These are phyloP conservation scores for Phorcus lineatus DNA, from an alignment of 2,888 invertebrate species.

Conservation along the genomic window DNA sequence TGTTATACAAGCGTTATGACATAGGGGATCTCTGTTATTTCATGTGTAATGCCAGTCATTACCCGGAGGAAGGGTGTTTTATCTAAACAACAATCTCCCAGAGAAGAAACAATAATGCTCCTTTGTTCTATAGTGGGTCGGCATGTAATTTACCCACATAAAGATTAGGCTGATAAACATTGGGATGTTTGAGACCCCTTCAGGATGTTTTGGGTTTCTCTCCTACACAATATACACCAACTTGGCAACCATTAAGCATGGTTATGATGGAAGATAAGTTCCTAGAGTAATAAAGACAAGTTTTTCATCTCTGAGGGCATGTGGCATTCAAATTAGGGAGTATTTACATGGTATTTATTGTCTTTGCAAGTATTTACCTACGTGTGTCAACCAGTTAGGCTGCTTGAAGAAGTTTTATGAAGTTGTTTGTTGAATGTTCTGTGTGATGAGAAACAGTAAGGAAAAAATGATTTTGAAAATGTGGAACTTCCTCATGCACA, in stretches of 20 bases:
- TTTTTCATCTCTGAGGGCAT: too few species aligned
- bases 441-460: too few species aligned
- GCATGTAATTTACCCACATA: slow-evolving; percentile 2
- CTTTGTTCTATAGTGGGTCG: neutral
- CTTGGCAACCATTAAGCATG: neutral
- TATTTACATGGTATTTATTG: too few species aligned
- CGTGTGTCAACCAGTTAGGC: too few species aligned
- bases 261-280: neutral
- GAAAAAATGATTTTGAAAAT: too few species aligned
- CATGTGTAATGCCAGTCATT: neutral
- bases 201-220: neutral
- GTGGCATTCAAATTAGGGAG: too few species aligned
- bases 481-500: too few species aligned
- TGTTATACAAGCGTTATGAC: too few species aligned
- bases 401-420: too few species aligned
- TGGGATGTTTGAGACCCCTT: neutral
- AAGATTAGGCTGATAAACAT: neutral
- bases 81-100: neutral
- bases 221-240: neutral
- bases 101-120: neutral
- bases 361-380: too few species aligned
- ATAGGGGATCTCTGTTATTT: neutral
- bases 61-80: slow-evolving; percentile 7
- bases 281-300: too few species aligned
- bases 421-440: too few species aligned